Base-by-base conservation (phyloP, 2,113 vertebrate species). In the Laticauda colubrina region DNA sequence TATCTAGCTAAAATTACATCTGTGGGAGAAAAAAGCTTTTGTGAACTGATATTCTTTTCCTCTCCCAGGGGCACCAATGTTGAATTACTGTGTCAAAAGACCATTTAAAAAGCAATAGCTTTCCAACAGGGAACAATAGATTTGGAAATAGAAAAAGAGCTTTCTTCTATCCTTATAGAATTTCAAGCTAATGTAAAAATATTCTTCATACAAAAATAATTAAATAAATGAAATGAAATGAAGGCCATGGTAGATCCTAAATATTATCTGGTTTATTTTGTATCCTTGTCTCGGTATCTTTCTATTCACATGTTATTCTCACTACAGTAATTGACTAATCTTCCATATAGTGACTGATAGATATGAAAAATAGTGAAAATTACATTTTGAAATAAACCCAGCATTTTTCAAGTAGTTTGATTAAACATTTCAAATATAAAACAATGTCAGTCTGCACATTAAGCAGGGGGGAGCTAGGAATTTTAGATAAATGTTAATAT, bases 301-400 rank as follows among this genome's bases (percentile, higher is more conserved):
- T 39, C 29, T 51, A 56, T 91, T 87, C 45, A 51, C 56, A 61
- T 87, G 39, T 45, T 51, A 56, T 91, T 87, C 85, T 86, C 55
- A 87, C 55, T 45, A 87, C 86, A 48, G 45, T 24, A 92, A 69
- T 48, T n/a, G 26, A 87, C 34, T 69, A 48, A 54, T 88, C 57
- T 88, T 26, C 59, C 57, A 39, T 69, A 45, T 81, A 54, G 45
- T 88, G 57, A 55, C 6, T 54, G 45, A 64, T 69, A 54, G 59
- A 54, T 88, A 24, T 54, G n/a, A 91, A 43, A 57, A 86, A 56
- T 20, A 86, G 34, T 57, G 39, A 7, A 91, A 57, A 91, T 86
- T 91, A 91, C 54, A 86, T 86, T 86, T 86, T 85, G 54, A 39
- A 92, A 92, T 88, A 92, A 92, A 56, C 21, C 26, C 48, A 88